These are phyloP conservation scores for Labrus mixtus DNA, from an alignment of 2,113 vertebrate species.

Conservation along the genomic window DNA sequence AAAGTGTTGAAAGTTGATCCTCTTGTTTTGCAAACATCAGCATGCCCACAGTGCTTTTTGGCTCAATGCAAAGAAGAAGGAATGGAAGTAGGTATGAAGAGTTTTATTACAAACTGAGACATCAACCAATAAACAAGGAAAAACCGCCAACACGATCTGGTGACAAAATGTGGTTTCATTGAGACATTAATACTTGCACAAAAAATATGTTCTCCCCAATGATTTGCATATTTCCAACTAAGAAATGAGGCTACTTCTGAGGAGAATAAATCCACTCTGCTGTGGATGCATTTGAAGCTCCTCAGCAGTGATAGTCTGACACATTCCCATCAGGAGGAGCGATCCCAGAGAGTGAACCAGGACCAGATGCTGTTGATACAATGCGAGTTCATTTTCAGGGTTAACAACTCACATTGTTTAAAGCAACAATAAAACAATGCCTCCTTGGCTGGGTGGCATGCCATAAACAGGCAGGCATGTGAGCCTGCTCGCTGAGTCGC, in stretches of 20 bases:
- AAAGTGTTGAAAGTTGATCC: slow-evolving; percentile 23
- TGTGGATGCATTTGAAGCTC: background rate
- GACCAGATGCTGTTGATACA: slow-evolving; percentile 57
- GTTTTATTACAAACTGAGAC: slow-evolving; percentile 32
- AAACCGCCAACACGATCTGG: background rate
- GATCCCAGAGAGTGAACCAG: slow-evolving; percentile 15
- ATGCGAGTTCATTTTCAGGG: slow-evolving; percentile 55
- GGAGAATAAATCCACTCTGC: background rate
- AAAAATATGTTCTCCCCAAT: background rate
- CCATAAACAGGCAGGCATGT: slow-evolving; percentile 35
- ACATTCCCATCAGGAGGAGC: slow-evolving; percentile 16
- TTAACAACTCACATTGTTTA: slow-evolving; percentile 63
- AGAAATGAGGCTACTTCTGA: background rate
- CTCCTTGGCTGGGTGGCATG: slow-evolving; percentile 41
- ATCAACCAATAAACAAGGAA: slow-evolving; percentile 1
- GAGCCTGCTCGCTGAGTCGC: background rate
- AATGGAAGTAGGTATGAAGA: slow-evolving; percentile 11
- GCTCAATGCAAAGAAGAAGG: background rate
- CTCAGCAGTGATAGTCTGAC: background rate
- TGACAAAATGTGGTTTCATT: background rate
- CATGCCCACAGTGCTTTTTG: background rate
- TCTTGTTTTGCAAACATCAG: background rate
- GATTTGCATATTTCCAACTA: background rate
- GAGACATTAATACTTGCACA: too few relatives aligned
- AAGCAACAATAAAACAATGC: slow-evolving; percentile 68